Conservation (phyloP, 1,140 invertebrate genomes). For the Globodera rostochiensis region DNA sequence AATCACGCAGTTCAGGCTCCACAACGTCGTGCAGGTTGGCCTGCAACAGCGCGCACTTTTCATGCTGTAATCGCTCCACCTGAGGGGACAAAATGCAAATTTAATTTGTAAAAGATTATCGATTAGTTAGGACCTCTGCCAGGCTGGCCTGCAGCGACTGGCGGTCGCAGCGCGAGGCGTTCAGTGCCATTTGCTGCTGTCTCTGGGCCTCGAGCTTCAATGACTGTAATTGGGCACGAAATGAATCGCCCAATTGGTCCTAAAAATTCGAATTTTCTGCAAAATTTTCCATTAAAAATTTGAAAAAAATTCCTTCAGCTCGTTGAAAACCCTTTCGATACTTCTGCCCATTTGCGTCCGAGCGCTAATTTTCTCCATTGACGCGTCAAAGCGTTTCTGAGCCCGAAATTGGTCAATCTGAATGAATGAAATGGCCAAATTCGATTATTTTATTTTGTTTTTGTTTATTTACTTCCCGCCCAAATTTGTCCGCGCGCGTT, state of each 20-base stretch:
- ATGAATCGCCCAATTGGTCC: neutral
- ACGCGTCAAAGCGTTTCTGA: slow-evolving; percentile 1
- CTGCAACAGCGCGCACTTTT: slow-evolving; percentile 49
- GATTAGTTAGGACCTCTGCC: neutral
- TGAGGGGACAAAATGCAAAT: slow-evolving; percentile 18
- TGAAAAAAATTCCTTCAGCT: neutral
- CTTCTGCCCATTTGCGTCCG: neutral
- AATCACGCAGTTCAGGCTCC: slow-evolving; percentile 23
- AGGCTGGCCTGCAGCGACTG: slow-evolving; percentile 14
- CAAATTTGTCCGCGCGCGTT: slow-evolving; percentile 26
- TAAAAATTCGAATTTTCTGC: slow-evolving; percentile 31
- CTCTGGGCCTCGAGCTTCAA: slow-evolving; percentile 39
- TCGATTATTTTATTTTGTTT: neutral
- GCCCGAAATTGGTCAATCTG: slow-evolving; percentile 21
- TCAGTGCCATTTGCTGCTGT: slow-evolving; percentile 34
- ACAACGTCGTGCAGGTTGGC: neutral
- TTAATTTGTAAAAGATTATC: neutral
- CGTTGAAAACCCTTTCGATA: neutral
- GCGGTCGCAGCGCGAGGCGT: neutral
- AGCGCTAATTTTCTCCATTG: neutral
- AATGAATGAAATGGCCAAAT: neutral
- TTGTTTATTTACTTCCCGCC: slow-evolving; percentile 31
- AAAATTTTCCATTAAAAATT: neutral
- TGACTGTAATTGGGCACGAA: slow-evolving; percentile 29
- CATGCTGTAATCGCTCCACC: slow-evolving; percentile 35